phyloP scores from a whole-genome alignment of 2,888 invertebrate species.

The Folsomia candida region DNA sequence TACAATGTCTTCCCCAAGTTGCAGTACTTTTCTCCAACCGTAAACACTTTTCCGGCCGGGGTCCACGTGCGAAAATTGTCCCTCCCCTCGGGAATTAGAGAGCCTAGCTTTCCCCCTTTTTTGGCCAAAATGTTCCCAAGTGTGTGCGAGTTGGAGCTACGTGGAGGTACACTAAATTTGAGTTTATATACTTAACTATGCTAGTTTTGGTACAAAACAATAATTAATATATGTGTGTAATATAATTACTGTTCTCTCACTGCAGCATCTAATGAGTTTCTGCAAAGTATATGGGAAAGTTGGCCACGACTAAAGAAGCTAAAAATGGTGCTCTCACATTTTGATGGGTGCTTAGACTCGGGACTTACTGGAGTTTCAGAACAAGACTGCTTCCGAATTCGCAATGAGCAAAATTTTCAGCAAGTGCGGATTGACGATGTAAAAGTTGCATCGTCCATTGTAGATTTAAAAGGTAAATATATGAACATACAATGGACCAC shows the following conservation, averaged over 20 bases:
- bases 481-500: neutral
- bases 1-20: slow-evolving; percentile 22
- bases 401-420: slow-evolving; percentile 5
- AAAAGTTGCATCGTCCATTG: slow-evolving; percentile 20
- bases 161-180: slow-evolving; percentile 23
- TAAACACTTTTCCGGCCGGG: slow-evolving; percentile 7
- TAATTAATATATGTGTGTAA: too few relatives aligned
- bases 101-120: slow-evolving; percentile 27
- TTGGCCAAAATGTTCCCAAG: slow-evolving; percentile 34
- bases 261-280: slow-evolving; percentile 32
- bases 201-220: too few relatives aligned
- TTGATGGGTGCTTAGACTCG: slow-evolving; percentile 40
- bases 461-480: slow-evolving; percentile 31
- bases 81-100: slow-evolving; percentile 33
- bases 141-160: slow-evolving; percentile 32
- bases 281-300: slow-evolving; percentile 33
- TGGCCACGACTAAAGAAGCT: slow-evolving; percentile 33
- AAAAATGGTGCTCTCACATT: slow-evolving; percentile 32
- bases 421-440: slow-evolving; percentile 19
- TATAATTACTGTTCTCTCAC: too few relatives aligned
- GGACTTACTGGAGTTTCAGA: slow-evolving; percentile 39
- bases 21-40: slow-evolving; percentile 23
- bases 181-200: too few relatives aligned
- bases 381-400: slow-evolving; percentile 23
- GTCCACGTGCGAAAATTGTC: slow-evolving; percentile 21